Conservation (phyloP, 2,888 invertebrate genomes). For the Cheilosia pagana region DNA sequence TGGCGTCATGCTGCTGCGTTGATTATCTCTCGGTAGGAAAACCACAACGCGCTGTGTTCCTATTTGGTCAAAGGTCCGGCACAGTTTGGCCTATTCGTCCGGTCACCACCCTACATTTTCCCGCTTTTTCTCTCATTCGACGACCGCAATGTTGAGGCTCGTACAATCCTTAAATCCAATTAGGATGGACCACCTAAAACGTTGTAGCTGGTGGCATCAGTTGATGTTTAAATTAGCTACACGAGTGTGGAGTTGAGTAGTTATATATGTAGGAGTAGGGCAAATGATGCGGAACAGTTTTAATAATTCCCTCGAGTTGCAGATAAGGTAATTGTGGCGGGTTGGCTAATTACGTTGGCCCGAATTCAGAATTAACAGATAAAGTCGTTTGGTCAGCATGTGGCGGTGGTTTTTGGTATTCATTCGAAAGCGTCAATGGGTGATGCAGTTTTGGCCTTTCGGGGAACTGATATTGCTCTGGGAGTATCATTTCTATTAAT, state of each 20-base stretch:
- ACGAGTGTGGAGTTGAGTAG: slow-evolving; percentile 25
- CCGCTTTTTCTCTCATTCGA: background rate
- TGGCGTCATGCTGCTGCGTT: slow-evolving; percentile 54
- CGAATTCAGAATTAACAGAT: slow-evolving; percentile 43
- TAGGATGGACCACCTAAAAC: slow-evolving; percentile 52
- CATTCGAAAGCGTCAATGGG: slow-evolving; percentile 42
- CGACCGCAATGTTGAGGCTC: slow-evolving; percentile 38
- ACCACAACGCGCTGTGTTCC: slow-evolving; percentile 45
- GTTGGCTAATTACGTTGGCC: slow-evolving; percentile 59
- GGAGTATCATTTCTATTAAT: background rate
- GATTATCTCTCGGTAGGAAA: slow-evolving; percentile 42
- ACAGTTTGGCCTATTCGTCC: slow-evolving; percentile 49
- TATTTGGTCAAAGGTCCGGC: slow-evolving; percentile 48
- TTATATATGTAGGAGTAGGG: background rate
- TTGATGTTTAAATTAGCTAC: slow-evolving; percentile 63
- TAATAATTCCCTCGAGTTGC: slow-evolving; percentile 64
- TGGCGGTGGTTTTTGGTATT: background rate
- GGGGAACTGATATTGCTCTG: background rate
- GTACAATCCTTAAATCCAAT: slow-evolving; percentile 68
- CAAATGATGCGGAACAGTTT: slow-evolving; percentile 61
- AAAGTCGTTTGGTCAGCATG: slow-evolving; percentile 6
- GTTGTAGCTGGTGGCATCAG: slow-evolving; percentile 37
- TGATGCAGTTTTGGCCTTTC: slow-evolving; percentile 50
- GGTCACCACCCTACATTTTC: slow-evolving; percentile 10
- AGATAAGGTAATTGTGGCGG: slow-evolving; percentile 68